Base-by-base conservation (phyloP, 2,888 invertebrate genomes). In the Mythimna albipuncta region DNA sequence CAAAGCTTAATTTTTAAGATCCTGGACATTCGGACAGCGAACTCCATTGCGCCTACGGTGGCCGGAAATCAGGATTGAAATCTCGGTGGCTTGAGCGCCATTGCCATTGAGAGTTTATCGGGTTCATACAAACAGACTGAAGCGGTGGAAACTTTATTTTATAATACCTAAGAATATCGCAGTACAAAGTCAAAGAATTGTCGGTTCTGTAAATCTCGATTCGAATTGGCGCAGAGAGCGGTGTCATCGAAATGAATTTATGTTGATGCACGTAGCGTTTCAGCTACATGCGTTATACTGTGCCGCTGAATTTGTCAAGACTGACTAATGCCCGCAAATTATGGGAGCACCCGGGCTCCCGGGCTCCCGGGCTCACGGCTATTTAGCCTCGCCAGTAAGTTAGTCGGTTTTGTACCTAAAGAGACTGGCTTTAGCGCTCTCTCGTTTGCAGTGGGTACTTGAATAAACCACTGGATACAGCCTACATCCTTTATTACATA, bases 181-280 rank as follows among this genome's bases (percentile, higher is more conserved):
- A 11, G 21, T 72, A 32, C 32, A 77, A 74, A 61, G n/a, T 72
- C 72, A 85, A 69, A 75, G 52, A n/a, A 61, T 11, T 19, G 58
- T 26, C 79, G 32, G 55, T 47, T 84, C 85, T 78, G 50, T 59
- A 52, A 57, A 70, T 62, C 81, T 65, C 38, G 21, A 47, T 58
- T 58, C 62, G 64, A 64, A 47, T 68, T 44, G 63, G 59, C 54
- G 58, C 61, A 55, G 55, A 74, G 41, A 69, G 72, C 73, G 67
- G 71, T 83, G 86, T 86, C 86, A 87, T 83, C 79, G 83, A 83
- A 86, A 87, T 87, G 72, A 86, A 87, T 86, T 83, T 85, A 86
- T 87, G 83, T 80, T 81, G 32, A 79, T 77, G 79, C 74, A 81
- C 85, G 85, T 77, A 79, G 62, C 76, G 72, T 79, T 82, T 67